These are phyloP conservation scores for Tetrao urogallus DNA, from an alignment of 2,113 vertebrate genomes.

Conservation along the genomic window DNA sequence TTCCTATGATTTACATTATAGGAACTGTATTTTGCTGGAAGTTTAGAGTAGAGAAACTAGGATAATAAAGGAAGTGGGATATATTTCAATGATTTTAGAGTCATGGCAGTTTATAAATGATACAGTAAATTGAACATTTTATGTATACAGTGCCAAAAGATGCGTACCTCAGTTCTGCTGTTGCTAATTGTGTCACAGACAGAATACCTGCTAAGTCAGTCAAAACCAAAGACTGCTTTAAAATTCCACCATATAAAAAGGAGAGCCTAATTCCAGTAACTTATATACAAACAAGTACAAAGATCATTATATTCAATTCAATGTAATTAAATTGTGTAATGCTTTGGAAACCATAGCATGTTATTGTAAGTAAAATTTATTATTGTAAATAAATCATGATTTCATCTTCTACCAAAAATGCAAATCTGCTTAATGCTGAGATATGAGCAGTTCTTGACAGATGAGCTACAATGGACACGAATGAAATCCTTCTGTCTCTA, in stretches of 20 bases:
- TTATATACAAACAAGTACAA: neutral
- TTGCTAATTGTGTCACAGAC: neutral
- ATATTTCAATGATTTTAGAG: neutral
- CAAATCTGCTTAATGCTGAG: neutral
- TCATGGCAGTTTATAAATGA: neutral
- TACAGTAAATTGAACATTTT: neutral
- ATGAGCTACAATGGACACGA: neutral
- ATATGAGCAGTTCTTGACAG: neutral
- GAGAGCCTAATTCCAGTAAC: neutral
- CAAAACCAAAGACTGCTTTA: neutral
- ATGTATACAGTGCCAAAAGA: neutral
- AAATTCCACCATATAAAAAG: neutral
- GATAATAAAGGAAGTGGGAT: accelerated
- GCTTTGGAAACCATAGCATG: neutral
- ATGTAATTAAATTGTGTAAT: no score
- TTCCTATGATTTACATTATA: neutral
- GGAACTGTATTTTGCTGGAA: neutral
- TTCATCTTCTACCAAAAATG: neutral
- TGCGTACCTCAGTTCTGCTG: neutral
- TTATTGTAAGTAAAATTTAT: neutral
- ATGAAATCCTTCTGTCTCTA: neutral
- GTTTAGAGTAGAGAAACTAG: neutral
- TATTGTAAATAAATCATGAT: neutral
- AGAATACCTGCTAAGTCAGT: neutral
- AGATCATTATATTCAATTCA: neutral